Conservation (phyloP, 2,888 invertebrate species). For the Oligia strigilis region DNA sequence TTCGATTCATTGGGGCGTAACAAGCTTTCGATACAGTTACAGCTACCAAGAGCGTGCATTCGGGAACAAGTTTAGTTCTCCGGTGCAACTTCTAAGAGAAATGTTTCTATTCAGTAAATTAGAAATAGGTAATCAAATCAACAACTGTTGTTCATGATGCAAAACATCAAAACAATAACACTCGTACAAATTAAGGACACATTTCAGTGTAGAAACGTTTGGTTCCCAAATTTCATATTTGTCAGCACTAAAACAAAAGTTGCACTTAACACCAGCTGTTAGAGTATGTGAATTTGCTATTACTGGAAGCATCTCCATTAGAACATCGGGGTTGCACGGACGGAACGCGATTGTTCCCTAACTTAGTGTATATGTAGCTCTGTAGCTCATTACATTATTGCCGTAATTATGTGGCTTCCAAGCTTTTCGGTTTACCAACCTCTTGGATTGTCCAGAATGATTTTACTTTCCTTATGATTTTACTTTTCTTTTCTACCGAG, state of each 20-base stretch:
- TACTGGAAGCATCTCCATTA: conserved; percentile 53
- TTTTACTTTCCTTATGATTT: neutral
- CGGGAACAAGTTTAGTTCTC: conserved; percentile 28
- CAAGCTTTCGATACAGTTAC: conserved; percentile 48
- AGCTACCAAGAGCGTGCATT: conserved; percentile 34
- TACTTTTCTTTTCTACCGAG: conserved; percentile 19
- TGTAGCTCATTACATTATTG: conserved; percentile 37
- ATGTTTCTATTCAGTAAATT: conserved; percentile 14
- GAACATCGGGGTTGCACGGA: conserved; percentile 36
- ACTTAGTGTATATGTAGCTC: conserved; percentile 42
- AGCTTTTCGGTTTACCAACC: conserved; percentile 2
- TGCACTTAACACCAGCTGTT: conserved; percentile 33
- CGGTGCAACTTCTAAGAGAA: neutral
- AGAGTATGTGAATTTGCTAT: conserved; percentile 43
- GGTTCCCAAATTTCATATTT: conserved; percentile 13
- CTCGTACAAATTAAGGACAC: conserved; percentile 3
- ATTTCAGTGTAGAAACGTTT: conserved; percentile 4
- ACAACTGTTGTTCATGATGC: neutral
- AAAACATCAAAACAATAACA: conserved; percentile 11
- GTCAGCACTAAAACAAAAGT: conserved; percentile 21
- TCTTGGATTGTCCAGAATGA: conserved; percentile 6
- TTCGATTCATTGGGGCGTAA: conserved; percentile 57
- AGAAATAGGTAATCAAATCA: neutral
- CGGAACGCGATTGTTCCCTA: conserved; percentile 48
- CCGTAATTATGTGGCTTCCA: conserved; percentile 35